A percentile compares a stretch with the other conserved stretches of the same genome.
Evolutionary conservation across 2,797 vertebrate species (phyloP).

Genomic region (Phrynocephalus vlangalii): DNA sequence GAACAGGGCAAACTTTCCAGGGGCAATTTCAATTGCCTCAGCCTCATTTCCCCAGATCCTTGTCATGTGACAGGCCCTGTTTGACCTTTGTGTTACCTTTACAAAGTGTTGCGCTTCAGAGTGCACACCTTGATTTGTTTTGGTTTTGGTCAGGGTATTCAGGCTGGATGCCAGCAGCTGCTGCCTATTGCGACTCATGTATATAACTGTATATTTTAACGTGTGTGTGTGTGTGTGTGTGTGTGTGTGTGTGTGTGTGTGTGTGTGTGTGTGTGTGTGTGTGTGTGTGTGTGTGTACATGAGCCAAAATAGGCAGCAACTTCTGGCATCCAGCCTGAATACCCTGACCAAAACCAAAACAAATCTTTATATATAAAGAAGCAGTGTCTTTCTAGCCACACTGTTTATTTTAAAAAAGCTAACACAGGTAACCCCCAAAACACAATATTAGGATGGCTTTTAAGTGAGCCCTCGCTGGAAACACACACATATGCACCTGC

Average conservation of each 20-base stretch:
- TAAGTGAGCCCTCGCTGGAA: background rate
- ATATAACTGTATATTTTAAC: background rate
- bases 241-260: too few relatives aligned
- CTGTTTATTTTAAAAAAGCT: background rate
- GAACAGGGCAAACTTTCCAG: background rate
- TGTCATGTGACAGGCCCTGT: background rate
- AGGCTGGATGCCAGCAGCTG: too few relatives aligned
- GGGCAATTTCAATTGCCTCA: background rate
- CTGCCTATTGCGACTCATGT: background rate
- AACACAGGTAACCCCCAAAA: background rate
- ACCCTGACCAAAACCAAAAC: background rate
- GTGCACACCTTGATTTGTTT: background rate
- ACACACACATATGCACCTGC: slow-evolving; percentile 31
- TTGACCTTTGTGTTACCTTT: background rate
- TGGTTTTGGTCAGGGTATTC: background rate
- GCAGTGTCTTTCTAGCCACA: background rate
- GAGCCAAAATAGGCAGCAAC: background rate
- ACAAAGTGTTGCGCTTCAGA: background rate
- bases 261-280: too few relatives aligned
- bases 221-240: too few relatives aligned
- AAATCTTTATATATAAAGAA: background rate
- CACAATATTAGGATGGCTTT: background rate
- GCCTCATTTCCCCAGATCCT: background rate
- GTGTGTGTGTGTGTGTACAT: too few relatives aligned
- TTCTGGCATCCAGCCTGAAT: too few relatives aligned